phyloP scores from a whole-genome alignment of 2,113 vertebrate genomes.

The Psammodynastes pulverulentus region DNA sequence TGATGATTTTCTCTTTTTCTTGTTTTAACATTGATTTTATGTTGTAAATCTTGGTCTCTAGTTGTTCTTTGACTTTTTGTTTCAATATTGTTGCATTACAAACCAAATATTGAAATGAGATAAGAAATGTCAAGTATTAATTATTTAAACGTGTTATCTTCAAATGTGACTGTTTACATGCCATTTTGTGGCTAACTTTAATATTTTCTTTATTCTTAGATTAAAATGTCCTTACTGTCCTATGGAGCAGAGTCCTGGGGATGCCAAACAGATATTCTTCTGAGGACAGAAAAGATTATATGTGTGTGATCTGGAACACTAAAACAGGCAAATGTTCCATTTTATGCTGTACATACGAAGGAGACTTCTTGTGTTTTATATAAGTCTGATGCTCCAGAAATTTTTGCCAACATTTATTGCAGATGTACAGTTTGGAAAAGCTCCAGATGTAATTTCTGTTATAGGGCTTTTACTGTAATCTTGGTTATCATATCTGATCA shows the following conservation, averaged over 20 bases:
- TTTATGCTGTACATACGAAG: constrained; percentile 65
- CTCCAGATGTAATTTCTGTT: constrained; percentile 66
- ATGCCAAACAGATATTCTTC: constrained; percentile 88
- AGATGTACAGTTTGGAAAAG: constrained; percentile 60
- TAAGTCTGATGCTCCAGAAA: constrained; percentile 67
- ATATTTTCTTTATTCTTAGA: constrained; percentile 66
- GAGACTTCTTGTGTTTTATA: constrained; percentile 65
- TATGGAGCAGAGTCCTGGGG: constrained; percentile 84
- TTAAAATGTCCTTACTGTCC: constrained; percentile 88
- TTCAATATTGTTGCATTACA: neutral
- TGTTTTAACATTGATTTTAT: neutral
- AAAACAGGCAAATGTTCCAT: constrained; percentile 47
- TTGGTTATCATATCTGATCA: constrained; percentile 78
- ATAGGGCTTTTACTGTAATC: constrained; percentile 74
- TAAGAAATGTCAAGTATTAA: neutral
- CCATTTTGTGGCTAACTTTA: neutral
- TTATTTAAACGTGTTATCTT: neutral
- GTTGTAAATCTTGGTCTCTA: neutral
- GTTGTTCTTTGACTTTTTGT: neutral
- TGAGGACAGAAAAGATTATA: constrained; percentile 71
- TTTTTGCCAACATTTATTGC: constrained; percentile 68
- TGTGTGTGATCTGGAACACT: constrained; percentile 63
- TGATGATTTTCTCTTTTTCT: neutral
- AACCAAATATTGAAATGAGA: neutral
- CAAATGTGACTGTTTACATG: neutral